Evolutionary conservation across 2,113 vertebrate genomes (phyloP).

Genomic region (Phyllostomus discolor): DNA sequence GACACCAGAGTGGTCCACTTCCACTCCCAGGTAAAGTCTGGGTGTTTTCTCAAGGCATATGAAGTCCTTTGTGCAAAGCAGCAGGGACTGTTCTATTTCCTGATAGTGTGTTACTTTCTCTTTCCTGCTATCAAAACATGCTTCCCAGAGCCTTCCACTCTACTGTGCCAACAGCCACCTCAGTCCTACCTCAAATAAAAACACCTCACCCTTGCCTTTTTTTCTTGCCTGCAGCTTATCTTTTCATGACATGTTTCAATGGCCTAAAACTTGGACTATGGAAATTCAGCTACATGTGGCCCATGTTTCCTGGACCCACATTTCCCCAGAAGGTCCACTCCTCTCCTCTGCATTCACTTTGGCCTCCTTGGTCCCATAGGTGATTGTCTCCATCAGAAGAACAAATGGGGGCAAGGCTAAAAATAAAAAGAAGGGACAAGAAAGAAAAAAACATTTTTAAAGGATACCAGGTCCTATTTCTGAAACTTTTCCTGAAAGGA

Average conservation of each 20-base stretch:
- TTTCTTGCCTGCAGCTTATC: background rate
- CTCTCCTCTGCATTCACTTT: background rate
- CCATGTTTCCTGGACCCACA: background rate
- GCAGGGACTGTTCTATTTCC: background rate
- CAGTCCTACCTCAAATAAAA: background rate
- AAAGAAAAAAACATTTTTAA: background rate
- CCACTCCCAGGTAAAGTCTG: background rate
- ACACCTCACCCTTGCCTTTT: background rate
- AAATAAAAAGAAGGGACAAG: background rate
- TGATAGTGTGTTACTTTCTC: background rate
- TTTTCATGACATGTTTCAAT: background rate
- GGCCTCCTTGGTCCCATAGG: background rate
- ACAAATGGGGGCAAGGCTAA: background rate
- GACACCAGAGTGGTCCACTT: background rate
- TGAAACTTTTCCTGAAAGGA: background rate
- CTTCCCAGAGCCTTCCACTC: background rate
- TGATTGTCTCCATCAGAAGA: background rate
- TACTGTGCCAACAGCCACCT: background rate
- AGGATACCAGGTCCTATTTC: background rate
- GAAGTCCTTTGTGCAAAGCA: background rate
- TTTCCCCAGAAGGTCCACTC: background rate
- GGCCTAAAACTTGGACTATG: background rate
- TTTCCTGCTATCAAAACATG: background rate
- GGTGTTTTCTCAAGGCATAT: background rate
- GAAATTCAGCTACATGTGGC: background rate